These are phyloP conservation scores for Stenopsyche tienmushanensis DNA, from an alignment of 1,140 invertebrate species.

Conservation along the genomic window DNA sequence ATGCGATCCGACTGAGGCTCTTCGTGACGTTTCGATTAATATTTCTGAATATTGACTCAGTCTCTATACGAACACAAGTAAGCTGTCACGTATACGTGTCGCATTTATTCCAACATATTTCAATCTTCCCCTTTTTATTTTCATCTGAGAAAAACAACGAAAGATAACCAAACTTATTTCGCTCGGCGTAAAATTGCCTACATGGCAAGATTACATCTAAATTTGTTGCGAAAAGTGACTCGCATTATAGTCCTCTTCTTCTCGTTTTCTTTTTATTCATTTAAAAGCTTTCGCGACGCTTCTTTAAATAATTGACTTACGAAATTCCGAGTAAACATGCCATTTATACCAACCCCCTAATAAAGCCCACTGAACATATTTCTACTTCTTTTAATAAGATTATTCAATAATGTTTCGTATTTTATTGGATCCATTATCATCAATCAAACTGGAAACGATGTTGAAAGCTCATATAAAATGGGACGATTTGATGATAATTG, in stretches of 20 bases:
- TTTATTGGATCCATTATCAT: too few species aligned
- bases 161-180: constrained; percentile 13
- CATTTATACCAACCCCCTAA: too few species aligned
- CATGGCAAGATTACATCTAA: constrained; percentile 24
- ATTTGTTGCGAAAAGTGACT: constrained; percentile 29
- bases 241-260: constrained; percentile 15
- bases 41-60: too few species aligned
- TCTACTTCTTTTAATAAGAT: too few species aligned
- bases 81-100: neutral
- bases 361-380: too few species aligned
- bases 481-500: too few species aligned
- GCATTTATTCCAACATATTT: neutral
- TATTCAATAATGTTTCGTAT: too few species aligned
- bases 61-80: too few species aligned
- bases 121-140: neutral
- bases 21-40: constrained; percentile 22
- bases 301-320: too few species aligned
- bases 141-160: neutral
- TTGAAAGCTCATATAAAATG: too few species aligned
- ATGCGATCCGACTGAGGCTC: constrained; percentile 11
- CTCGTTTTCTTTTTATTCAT: constrained; percentile 16
- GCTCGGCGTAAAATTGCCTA: constrained; percentile 14
- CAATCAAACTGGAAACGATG: too few species aligned
- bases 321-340: too few species aligned
- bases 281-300: constrained; percentile 16